phyloP scores from a whole-genome alignment of 23 tunicate genomes.

The Trididemnum nubilum region DNA sequence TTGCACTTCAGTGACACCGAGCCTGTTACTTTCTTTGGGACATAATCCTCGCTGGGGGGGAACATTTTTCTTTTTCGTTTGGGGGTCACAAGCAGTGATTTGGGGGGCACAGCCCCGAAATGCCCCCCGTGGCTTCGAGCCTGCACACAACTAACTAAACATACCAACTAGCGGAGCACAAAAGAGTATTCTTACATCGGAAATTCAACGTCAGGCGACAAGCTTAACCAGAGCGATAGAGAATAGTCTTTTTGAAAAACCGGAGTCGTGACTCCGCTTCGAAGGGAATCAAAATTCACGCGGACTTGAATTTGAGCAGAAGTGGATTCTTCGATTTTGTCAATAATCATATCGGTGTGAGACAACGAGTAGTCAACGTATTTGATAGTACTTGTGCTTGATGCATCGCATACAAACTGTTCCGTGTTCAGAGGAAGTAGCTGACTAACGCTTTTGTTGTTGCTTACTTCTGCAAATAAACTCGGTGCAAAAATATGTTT shows the following conservation, averaged over 20 bases:
- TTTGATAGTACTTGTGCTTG: not conserved
- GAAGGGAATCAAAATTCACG: not conserved
- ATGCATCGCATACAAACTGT: not conserved
- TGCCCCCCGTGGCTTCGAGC: too few relatives aligned
- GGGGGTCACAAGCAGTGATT: too few relatives aligned
- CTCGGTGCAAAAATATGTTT: too few relatives aligned
- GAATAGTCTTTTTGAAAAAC: slow-evolving; percentile 6
- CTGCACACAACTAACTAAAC: too few relatives aligned
- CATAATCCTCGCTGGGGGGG: too few relatives aligned
- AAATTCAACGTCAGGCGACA: not conserved
- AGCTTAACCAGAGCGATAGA: slow-evolving; percentile 3
- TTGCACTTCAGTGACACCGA: too few relatives aligned
- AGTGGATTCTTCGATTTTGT: not conserved
- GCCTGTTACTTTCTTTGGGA: too few relatives aligned
- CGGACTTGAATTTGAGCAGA: not conserved
- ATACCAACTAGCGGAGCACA: too few relatives aligned
- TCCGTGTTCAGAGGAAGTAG: not conserved
- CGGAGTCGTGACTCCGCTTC: not conserved
- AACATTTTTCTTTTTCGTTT: too few relatives aligned
- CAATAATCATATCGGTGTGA: not conserved
- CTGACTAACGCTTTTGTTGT: not conserved
- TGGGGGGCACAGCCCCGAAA: too few relatives aligned
- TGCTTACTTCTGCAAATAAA: too few relatives aligned
- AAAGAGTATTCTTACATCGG: slow-evolving; percentile 41
- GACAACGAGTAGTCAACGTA: slow-evolving; percentile 12